Evolutionary conservation across 1,140 invertebrate genomes (phyloP).

Genomic region (Drusus annulatus): DNA sequence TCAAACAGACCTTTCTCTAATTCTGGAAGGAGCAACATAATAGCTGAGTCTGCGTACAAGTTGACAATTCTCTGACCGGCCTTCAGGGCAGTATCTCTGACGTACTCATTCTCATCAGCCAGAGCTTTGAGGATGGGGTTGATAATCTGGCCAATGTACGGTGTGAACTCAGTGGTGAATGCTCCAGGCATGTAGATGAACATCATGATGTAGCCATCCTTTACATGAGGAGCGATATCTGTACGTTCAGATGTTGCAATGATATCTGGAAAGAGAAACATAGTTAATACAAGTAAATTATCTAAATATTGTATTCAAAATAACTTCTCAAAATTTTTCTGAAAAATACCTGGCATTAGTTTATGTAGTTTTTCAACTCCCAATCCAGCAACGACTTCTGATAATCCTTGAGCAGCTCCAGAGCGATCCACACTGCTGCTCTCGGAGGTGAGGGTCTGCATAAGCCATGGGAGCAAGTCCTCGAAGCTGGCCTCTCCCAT

Average conservation of each 20-base stretch:
- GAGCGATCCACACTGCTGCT: slow-evolving; percentile 95
- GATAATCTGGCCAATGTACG: slow-evolving; percentile 97
- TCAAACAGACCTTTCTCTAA: slow-evolving; percentile 95
- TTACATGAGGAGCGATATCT: slow-evolving; percentile 97
- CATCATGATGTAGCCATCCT: slow-evolving; percentile 99
- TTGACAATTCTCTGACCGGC: slow-evolving; percentile 98
- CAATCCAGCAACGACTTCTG: slow-evolving; percentile 95
- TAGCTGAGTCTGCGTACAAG: slow-evolving; percentile 96
- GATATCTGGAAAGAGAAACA: slow-evolving; percentile 79
- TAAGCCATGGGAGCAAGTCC: slow-evolving; percentile 96
- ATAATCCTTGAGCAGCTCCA: slow-evolving; percentile 97
- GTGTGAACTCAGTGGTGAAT: slow-evolving; percentile 95
- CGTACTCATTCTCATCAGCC: slow-evolving; percentile 99
- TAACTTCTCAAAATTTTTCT: no score
- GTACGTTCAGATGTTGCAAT: slow-evolving; percentile 94
- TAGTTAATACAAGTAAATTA: background rate
- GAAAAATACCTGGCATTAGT: slow-evolving; percentile 87
- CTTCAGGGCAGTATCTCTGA: slow-evolving; percentile 95
- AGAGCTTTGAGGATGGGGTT: slow-evolving; percentile 97
- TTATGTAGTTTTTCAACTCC: slow-evolving; percentile 96
- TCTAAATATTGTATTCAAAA: background rate
- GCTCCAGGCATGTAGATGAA: slow-evolving; percentile 99
- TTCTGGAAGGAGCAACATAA: slow-evolving; percentile 93
- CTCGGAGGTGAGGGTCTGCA: slow-evolving; percentile 98
- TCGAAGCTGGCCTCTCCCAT: slow-evolving; percentile 98